A percentile compares a stretch with the other conserved stretches of the same genome.
Conservation (phyloP, 2,113 vertebrate genomes). For the Megaceryle torquata region DNA sequence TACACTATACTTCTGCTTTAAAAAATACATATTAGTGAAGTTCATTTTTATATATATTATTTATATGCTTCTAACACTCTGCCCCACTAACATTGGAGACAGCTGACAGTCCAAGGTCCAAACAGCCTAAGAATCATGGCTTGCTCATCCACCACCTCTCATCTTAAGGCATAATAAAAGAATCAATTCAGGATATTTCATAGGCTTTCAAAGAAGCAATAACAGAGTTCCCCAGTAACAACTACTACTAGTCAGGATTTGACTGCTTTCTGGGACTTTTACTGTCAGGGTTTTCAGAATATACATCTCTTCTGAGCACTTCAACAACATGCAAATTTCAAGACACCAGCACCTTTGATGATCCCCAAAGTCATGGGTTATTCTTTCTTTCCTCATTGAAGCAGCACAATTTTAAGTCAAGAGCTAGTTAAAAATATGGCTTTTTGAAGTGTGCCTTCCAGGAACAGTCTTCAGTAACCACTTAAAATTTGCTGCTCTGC, state of each 20-base stretch:
- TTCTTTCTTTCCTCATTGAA: neutral
- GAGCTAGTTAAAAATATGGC: neutral
- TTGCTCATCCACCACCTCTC: neutral
- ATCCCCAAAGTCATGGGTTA: neutral
- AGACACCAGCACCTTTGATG: neutral
- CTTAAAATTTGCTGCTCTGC: conserved; percentile 23
- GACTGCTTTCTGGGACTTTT: neutral
- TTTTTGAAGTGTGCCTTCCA: conserved; percentile 21
- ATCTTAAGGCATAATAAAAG: neutral
- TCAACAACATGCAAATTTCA: neutral
- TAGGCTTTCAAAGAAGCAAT: neutral
- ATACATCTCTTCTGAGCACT: neutral
- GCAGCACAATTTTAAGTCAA: neutral
- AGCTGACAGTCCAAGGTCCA: neutral
- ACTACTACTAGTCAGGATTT: neutral
- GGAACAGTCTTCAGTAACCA: neutral
- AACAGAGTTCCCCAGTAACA: neutral
- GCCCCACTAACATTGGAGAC: neutral
- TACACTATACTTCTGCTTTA: neutral
- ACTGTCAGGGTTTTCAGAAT: neutral
- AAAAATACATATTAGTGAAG: neutral
- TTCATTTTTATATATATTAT: neutral
- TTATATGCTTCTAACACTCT: no score
- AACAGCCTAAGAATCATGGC: neutral
- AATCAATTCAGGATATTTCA: neutral